Conservation (phyloP, 2,888 invertebrate genomes). For the Patella depressa region DNA sequence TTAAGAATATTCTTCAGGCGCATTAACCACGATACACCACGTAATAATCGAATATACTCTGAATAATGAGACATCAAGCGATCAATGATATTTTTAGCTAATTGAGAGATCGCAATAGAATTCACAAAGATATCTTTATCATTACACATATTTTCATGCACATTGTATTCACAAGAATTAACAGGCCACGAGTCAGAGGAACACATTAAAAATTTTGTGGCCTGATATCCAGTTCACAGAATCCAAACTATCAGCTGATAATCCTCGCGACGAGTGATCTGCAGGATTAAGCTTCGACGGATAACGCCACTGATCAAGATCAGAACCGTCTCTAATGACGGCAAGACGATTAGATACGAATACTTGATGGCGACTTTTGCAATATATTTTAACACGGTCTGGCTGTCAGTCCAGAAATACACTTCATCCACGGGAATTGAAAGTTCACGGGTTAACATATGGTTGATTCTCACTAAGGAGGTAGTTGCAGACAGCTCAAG, state of each 20-base stretch:
- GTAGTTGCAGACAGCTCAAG: conserved; percentile 15
- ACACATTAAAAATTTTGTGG: conserved; percentile 21
- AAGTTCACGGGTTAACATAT: conserved; percentile 8
- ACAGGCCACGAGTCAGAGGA: no score
- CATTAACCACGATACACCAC: no score
- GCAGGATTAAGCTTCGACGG: conserved; percentile 32
- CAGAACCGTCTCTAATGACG: background rate
- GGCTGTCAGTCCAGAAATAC: conserved; percentile 23
- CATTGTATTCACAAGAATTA: no score
- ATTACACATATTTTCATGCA: no score
- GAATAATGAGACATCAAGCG: no score
- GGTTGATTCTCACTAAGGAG: conserved; percentile 15
- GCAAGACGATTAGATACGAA: no score
- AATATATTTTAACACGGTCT: conserved; percentile 20
- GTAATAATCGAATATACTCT: no score
- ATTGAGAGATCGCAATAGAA: no score
- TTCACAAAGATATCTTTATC: no score
- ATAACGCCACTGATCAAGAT: conserved; percentile 30
- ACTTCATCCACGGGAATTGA: background rate
- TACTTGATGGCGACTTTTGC: background rate
- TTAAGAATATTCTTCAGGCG: no score
- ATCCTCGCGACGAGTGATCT: conserved; percentile 33
- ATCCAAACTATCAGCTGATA: background rate
- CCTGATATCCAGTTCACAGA: no score
- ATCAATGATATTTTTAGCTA: no score